Conservation (phyloP, 2,797 vertebrate genomes). For the Benthosema pterotum region DNA sequence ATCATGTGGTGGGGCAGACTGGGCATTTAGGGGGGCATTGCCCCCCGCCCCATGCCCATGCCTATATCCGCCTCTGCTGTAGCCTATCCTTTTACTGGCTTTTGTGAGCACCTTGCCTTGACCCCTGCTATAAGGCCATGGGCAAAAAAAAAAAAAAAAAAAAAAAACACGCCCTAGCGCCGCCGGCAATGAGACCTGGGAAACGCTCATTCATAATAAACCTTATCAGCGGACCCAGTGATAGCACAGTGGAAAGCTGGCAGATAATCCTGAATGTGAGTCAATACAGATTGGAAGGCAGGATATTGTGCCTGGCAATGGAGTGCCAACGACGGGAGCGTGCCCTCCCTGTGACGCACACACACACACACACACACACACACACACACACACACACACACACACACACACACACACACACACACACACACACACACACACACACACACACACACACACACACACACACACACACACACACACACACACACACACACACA, state of each 20-base stretch:
- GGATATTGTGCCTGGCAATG: slow-evolving; percentile 25
- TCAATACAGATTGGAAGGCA: slow-evolving; percentile 37
- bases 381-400: too few relatives aligned
- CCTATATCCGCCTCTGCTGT: too few relatives aligned
- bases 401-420: too few relatives aligned
- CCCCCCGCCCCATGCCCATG: too few relatives aligned
- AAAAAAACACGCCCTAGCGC: too few relatives aligned
- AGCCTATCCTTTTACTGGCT: too few relatives aligned
- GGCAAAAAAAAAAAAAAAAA: slow-evolving; percentile 10
- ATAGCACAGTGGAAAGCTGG: slow-evolving; percentile 40
- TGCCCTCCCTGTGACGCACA: slow-evolving; percentile 27
- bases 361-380: neutral
- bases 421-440: slow-evolving; percentile 22
- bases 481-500: too few relatives aligned
- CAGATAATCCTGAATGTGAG: slow-evolving; percentile 27
- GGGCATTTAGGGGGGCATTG: too few relatives aligned
- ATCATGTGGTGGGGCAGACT: too few relatives aligned
- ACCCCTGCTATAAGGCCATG: slow-evolving; percentile 13
- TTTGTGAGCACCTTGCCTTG: slow-evolving; percentile 13
- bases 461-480: slow-evolving; percentile 21
- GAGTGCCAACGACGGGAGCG: slow-evolving; percentile 7
- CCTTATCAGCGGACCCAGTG: slow-evolving; percentile 32
- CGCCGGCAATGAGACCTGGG: slow-evolving; percentile 1
- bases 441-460: too few relatives aligned
- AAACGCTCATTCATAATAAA: slow-evolving; percentile 45